Base-by-base conservation (phyloP, 92 coral and sea anemone species). In the Siderastrea radians region DNA sequence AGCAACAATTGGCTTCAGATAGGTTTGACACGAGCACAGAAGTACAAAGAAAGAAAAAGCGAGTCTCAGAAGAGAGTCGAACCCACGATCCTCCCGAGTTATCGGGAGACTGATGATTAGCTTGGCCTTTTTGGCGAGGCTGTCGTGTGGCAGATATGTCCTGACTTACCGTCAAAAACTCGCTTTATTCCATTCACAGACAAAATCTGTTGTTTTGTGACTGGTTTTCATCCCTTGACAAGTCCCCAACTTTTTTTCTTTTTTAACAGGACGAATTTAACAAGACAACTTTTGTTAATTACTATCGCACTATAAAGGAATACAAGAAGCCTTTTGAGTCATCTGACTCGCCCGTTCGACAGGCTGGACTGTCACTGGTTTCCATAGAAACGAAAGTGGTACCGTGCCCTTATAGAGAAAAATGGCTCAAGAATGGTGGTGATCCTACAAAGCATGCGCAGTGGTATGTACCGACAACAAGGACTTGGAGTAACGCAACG, bases 401-500 rank as follows among this genome's bases (percentile, higher is more conserved):
- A 5, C 91, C 74, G 6, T 95, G 98, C 72, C 96, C 95, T 17
- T 93, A 90, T 16, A 79, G 81, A 12, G 83, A 86, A 60, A 95
- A 81, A 73, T 95, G 98, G 98, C 61, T 90, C 75, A 87, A 84
- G 84, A 90, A 81, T 75, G 84, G 91, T 15, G 98, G 98, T 9
- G 94, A 93, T 45, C 91, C 96, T 52, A 85, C 66, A 45, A 87
- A 74, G 69, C 93, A 92, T 60, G 98, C 98, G 14, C 83, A 87
- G 48, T 90, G 96, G 90, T 95, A 77, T 60, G 19, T 95, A 26
- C 94, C 94, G 0, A 94, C 92, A 54, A 77, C 87, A 7, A 92
- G 98, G n/a, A 90, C 94, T 17, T 94, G 98, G 98, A 94, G 95
- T 63, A 94, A 94, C 61, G 79, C 92, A 26, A 94, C 94, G 1